Conservation (phyloP, 2,888 invertebrate genomes). For the Oligia latruncula region DNA sequence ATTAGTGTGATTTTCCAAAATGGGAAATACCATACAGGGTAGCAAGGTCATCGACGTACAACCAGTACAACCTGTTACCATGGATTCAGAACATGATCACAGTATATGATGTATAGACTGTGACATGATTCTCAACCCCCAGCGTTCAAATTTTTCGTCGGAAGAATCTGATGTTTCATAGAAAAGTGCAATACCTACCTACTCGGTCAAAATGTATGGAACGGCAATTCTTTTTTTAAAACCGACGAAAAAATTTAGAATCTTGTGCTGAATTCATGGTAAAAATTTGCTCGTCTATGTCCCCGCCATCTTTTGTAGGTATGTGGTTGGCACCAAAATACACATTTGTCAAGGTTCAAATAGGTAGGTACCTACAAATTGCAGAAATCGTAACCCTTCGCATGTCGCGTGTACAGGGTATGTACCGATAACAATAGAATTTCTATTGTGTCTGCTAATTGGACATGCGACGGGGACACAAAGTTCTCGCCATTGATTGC, state of each 20-base stretch:
- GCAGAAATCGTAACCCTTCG: background rate
- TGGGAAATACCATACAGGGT: too few species aligned
- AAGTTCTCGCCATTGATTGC: constrained; percentile 7
- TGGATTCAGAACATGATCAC: too few species aligned
- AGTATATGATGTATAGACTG: too few species aligned
- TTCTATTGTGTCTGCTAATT: too few species aligned
- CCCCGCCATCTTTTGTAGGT: background rate
- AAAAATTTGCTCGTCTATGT: background rate
- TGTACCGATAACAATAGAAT: too few species aligned
- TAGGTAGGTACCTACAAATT: too few species aligned
- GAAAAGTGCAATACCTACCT: background rate
- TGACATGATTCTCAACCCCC: too few species aligned
- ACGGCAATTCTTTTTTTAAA: background rate
- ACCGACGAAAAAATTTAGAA: background rate
- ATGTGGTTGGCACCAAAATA: background rate
- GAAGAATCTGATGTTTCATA: background rate
- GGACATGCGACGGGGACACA: background rate
- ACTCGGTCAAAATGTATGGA: background rate
- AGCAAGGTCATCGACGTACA: too few species aligned
- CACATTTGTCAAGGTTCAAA: too few species aligned
- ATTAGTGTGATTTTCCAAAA: background rate
- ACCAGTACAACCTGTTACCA: background rate
- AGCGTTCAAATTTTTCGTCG: background rate
- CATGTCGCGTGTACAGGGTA: too few species aligned
- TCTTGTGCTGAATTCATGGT: background rate